Percentiles rank a stretch among this genome's conserved stretches.
phyloP scores from a whole-genome alignment of 1,140 invertebrate genomes.

The Atta texana region DNA sequence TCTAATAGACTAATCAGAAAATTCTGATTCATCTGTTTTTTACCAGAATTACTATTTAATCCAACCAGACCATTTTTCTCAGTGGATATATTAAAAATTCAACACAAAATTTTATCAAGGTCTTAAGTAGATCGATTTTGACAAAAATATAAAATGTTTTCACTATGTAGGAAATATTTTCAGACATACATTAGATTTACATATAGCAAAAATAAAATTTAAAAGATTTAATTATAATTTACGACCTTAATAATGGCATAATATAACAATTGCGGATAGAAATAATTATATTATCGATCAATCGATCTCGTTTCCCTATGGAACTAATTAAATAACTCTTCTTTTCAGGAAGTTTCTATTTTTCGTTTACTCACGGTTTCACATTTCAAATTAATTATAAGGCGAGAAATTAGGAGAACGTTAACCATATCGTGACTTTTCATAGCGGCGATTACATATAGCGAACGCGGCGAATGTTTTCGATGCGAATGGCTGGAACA shows the following conservation, averaged over 20 bases:
- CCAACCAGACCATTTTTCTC: no score
- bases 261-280: background rate
- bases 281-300: slow-evolving; percentile 16
- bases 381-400: slow-evolving; percentile 37
- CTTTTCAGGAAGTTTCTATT: slow-evolving; percentile 15
- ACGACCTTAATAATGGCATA: background rate
- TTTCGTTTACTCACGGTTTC: slow-evolving; percentile 42
- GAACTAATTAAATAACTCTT: slow-evolving; percentile 43
- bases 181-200: background rate
- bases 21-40: no score
- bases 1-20: no score
- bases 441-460: slow-evolving; percentile 28
- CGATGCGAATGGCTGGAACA: slow-evolving; percentile 28
- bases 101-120: no score
- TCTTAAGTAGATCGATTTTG: no score
- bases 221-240: background rate
- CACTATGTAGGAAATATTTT: background rate
- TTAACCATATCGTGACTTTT: slow-evolving; percentile 12
- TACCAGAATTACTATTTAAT: no score
- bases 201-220: background rate
- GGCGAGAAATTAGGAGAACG: slow-evolving; percentile 32
- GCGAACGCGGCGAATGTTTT: slow-evolving; percentile 29
- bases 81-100: no score
- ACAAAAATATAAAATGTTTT: no score
- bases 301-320: slow-evolving; percentile 1